phyloP scores from a whole-genome alignment of 2,113 vertebrate genomes.

The Poicephalus meyeri region DNA sequence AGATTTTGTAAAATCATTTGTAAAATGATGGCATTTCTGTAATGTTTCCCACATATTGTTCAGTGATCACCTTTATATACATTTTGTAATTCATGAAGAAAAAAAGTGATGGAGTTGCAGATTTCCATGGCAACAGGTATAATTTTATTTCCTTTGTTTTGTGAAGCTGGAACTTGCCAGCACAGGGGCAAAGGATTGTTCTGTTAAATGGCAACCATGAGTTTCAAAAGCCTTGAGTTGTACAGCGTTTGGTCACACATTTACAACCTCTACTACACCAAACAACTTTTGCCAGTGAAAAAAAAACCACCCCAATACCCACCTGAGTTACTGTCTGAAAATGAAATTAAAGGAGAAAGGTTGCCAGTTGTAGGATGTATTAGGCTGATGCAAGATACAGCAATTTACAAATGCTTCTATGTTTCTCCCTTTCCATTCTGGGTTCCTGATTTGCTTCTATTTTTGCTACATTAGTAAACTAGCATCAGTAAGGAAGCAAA shows the following conservation, averaged over 20 bases:
- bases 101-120: background rate
- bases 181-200: background rate
- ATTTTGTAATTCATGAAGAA: background rate
- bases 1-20: background rate
- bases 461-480: background rate
- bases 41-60: background rate
- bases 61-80: background rate
- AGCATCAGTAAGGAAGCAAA: background rate
- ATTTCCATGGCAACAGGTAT: constrained; percentile 27
- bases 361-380: background rate
- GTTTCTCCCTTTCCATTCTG: background rate
- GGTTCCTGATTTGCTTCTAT: background rate
- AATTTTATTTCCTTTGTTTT: constrained; percentile 37
- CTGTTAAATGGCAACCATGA: background rate
- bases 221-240: background rate
- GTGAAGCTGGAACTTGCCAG: background rate
- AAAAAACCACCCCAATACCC: background rate
- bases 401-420: background rate
- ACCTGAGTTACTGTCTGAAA: background rate
- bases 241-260: background rate
- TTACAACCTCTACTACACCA: background rate
- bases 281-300: background rate
- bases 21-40: background rate
- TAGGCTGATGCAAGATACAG: background rate
- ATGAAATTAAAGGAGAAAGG: background rate